Percentiles rank a stretch among this genome's conserved stretches.
Conservation (phyloP, 37 sponge, comb jelly and placozoan species). For the Dysidea cf. avara region DNA sequence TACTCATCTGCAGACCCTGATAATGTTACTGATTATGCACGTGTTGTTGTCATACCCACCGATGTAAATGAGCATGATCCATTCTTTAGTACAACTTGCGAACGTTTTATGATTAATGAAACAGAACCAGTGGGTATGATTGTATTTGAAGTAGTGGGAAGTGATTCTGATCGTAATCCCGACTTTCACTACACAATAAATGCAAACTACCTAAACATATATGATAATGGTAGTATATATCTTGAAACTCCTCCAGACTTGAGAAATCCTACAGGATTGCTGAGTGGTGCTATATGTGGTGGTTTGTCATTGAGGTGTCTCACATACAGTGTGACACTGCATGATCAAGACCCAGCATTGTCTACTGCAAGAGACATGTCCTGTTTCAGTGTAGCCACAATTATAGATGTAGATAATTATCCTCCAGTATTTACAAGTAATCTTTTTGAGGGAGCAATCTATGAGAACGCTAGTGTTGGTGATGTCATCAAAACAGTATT, state of each 20-base stretch:
- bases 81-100: background rate
- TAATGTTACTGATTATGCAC: conserved; percentile 25
- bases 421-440: conserved; percentile 39
- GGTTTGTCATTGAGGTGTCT: no score
- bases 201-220: conserved; percentile 36
- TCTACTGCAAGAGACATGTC: conserved; percentile 21
- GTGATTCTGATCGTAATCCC: conserved; percentile 49
- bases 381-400: background rate
- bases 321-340: no score
- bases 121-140: background rate
- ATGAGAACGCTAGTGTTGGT: conserved; percentile 25
- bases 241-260: no score
- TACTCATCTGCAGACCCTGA: conserved; percentile 16
- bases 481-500: background rate
- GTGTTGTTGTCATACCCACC: conserved; percentile 28
- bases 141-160: conserved; percentile 31
- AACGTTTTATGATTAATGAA: conserved; percentile 23
- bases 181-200: conserved; percentile 30
- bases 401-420: conserved; percentile 52
- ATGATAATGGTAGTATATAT: conserved; percentile 28
- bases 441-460: conserved; percentile 30
- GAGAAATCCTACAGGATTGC: conserved; percentile 5
- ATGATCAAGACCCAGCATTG: no score
- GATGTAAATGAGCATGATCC: conserved; percentile 58
- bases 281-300: conserved; percentile 5